A percentile compares a stretch with the other conserved stretches of the same genome.
phyloP scores from a whole-genome alignment of 2,888 invertebrate genomes.

The Cataglyphis altisquamis region DNA sequence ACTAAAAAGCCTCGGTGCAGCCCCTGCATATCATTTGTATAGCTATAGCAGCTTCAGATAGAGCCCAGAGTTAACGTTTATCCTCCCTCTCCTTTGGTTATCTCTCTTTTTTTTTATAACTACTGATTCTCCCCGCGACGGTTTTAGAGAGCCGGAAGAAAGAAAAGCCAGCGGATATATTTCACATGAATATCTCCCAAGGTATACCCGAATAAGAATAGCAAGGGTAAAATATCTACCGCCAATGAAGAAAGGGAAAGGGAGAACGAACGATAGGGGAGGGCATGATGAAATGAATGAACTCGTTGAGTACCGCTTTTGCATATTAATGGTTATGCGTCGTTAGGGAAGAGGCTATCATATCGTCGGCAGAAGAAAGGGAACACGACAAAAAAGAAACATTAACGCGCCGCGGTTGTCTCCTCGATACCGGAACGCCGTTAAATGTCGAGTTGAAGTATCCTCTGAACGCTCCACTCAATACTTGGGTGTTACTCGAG shows the following conservation, averaged over 20 bases:
- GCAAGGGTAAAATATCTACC: conserved; percentile 44
- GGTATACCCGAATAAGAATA: conserved; percentile 30
- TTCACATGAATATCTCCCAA: conserved; percentile 52
- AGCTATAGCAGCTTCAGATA: conserved; percentile 79
- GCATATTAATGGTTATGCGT: conserved; percentile 71
- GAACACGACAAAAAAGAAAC: conserved; percentile 63
- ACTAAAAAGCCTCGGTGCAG: conserved; percentile 59
- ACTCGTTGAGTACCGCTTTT: conserved; percentile 56
- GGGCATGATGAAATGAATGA: conserved; percentile 43
- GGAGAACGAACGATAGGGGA: conserved; percentile 44
- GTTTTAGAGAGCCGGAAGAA: conserved; percentile 52
- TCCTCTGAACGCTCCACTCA: conserved; percentile 51
- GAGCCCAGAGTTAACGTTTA: conserved; percentile 64
- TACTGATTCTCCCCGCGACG: conserved; percentile 59
- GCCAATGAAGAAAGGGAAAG: conserved; percentile 44
- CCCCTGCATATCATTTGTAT: conserved; percentile 78
- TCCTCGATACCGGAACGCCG: conserved; percentile 60
- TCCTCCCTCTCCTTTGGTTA: conserved; percentile 34
- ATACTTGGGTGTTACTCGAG: conserved; percentile 15
- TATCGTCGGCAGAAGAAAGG: conserved; percentile 42
- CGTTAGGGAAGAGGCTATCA: conserved; percentile 68
- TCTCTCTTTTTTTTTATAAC: conserved; percentile 59
- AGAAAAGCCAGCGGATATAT: conserved; percentile 49
- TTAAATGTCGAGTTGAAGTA: conserved; percentile 62
- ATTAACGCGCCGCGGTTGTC: conserved; percentile 63